Percentiles rank a stretch among this genome's conserved stretches.
These are phyloP conservation scores for Phortica magna DNA, from an alignment of 2,888 invertebrate species.

Conservation along the genomic window DNA sequence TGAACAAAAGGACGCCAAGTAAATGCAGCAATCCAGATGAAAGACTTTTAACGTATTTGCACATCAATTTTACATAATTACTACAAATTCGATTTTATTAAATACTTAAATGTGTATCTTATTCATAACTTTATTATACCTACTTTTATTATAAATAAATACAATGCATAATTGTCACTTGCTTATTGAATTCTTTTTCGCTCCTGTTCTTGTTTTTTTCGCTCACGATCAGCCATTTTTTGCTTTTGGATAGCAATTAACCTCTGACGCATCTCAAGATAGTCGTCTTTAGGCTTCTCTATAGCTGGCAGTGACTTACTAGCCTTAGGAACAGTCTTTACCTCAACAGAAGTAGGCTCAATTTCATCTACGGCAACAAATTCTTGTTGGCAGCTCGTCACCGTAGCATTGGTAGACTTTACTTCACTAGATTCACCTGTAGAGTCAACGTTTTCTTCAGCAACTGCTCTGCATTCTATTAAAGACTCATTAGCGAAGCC, in stretches of 20 bases:
- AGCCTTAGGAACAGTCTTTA: no score
- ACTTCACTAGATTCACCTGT: not conserved
- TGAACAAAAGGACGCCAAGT: constrained; percentile 41
- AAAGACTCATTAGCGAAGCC: constrained; percentile 25
- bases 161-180: not conserved
- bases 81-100: not conserved
- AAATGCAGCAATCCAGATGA: constrained; percentile 31
- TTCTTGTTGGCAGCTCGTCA: not conserved
- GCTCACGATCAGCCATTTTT: constrained; percentile 57
- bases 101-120: not conserved
- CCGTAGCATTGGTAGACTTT: not conserved
- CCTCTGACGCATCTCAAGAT: constrained; percentile 1
- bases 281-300: no score
- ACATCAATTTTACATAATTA: not conserved
- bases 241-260: constrained; percentile 51
- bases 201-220: constrained; percentile 37
- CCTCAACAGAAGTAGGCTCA: no score
- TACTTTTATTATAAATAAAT: constrained; percentile 11
- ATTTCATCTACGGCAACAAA: no score
- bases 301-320: no score
- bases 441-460: no score
- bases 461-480: no score
- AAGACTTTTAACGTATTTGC: constrained; percentile 20
- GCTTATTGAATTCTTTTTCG: not conserved
- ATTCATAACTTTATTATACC: not conserved